Evolutionary conservation across 2,113 vertebrate genomes (phyloP), one percentile per base, ranked within the genome.

Genomic region (Ailuropoda melanoleuca): DNA sequence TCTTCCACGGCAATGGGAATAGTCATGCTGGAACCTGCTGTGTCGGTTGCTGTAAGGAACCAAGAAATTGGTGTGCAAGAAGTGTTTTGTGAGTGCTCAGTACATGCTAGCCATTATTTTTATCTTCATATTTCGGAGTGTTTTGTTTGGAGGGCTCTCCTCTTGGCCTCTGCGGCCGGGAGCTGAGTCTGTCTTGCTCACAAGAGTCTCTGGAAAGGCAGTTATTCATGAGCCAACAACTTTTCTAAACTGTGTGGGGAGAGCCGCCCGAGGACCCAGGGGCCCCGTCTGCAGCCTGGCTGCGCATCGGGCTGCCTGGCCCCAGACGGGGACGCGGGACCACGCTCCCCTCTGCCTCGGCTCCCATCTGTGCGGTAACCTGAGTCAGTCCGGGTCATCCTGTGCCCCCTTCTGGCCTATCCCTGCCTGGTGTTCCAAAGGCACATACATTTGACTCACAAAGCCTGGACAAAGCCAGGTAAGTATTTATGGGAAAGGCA

Each of bases 221-320:
- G 90, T 74, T 87, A 92, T 60, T 95, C 92, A 60, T 96, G 72
- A 58, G 93, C 58, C 93, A 92, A 88, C 96, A 88, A 58, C 75
- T 97, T 96, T 93, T 95, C 74, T 77, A 83, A 95, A 18, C 50
- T 70, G 8, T 6, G 24, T 14, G 24, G 31, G 18, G 60, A 15
- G 55, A 56, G 24, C 24, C n/a, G 43, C 39, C 14, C 0, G 6
- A 48, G 74, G 75, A 75, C 66, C 6, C 13, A 34, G 4, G 6
- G n/a, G 18, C 55, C 24, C 8, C 5, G 21, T 19, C 29, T 31
- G 39, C 13, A 15, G 17, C 81, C 37, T 23, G 68, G 31, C 7
- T 12, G 1, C 21, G n/a, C 14, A 4, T 18, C 43, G 29, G 77
- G 39, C 18, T 6, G 12, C 53, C 1, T 0, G 11, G 43, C 34